Percentiles rank a stretch among this genome's conserved stretches.
Evolutionary conservation across 2,113 vertebrate genomes (phyloP).

Genomic region (Dasyprocta punctata): DNA sequence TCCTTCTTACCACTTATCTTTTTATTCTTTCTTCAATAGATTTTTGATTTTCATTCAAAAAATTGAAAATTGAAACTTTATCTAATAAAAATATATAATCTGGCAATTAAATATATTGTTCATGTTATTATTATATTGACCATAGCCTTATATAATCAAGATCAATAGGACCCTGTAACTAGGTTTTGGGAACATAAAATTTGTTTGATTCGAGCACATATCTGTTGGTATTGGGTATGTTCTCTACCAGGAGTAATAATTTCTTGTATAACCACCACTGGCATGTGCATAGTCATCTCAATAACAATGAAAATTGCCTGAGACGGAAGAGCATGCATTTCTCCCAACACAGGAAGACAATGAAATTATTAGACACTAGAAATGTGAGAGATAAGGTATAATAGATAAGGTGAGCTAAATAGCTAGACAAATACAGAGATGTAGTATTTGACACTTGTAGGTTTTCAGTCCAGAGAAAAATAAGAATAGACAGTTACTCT

Average conservation of each 20-base stretch:
- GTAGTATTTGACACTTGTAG: neutral
- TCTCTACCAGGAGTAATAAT: neutral
- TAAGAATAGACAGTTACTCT: neutral
- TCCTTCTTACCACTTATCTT: neutral
- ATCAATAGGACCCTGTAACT: neutral
- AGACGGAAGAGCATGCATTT: neutral
- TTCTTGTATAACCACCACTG: neutral
- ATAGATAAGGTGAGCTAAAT: neutral
- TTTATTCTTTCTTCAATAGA: neutral
- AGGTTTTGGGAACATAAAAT: neutral
- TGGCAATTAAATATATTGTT: neutral
- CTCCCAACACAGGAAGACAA: neutral
- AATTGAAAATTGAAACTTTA: neutral
- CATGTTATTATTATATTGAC: neutral
- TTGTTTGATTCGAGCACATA: neutral
- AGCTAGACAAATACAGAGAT: neutral
- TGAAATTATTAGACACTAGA: neutral
- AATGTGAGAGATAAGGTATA: neutral
- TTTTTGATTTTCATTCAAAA: neutral
- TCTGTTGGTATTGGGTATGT: neutral
- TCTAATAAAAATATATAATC: slow-evolving; percentile 36
- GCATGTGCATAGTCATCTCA: neutral
- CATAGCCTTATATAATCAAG: neutral
- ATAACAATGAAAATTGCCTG: neutral
- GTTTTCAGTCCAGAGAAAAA: neutral